These are phyloP conservation scores for Phocides pigmalion DNA, from an alignment of 1,140 invertebrate species.

Conservation along the genomic window DNA sequence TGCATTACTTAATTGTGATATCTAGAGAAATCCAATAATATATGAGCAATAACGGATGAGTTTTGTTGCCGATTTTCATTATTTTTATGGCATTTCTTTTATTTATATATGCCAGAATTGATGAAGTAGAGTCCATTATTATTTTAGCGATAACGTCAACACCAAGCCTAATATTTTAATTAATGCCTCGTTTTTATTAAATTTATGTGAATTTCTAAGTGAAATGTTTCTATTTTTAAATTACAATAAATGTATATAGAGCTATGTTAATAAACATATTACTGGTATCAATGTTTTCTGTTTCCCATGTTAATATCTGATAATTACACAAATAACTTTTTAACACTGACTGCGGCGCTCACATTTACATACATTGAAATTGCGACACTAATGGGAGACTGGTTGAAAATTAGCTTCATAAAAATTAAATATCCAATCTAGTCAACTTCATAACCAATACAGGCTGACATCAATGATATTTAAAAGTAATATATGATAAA, in stretches of 20 bases:
- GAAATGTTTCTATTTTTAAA: conserved; percentile 81
- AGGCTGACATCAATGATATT: too few relatives aligned
- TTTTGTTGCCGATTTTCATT: conserved; percentile 54
- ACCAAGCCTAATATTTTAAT: conserved; percentile 69
- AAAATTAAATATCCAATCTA: too few relatives aligned
- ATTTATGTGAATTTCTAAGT: conserved; percentile 76
- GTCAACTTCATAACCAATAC: too few relatives aligned
- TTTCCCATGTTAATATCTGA: conserved; percentile 44
- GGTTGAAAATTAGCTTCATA: too few relatives aligned
- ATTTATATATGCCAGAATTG: conserved; percentile 51
- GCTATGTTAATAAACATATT: conserved; percentile 82
- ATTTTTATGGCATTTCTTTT: conserved; percentile 58
- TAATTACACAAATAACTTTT: neutral
- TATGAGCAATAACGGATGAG: conserved; percentile 57
- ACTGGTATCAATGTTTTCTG: conserved; percentile 54
- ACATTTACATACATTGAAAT: too few relatives aligned
- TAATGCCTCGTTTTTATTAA: conserved; percentile 71
- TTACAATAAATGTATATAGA: conserved; percentile 81
- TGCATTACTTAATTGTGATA: conserved; percentile 78
- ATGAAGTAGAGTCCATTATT: conserved; percentile 43
- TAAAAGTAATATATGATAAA: too few relatives aligned
- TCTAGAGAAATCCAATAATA: conserved; percentile 60
- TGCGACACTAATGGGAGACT: too few relatives aligned
- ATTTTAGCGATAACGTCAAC: conserved; percentile 62
- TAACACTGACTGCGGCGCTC: too few relatives aligned